These are phyloP conservation scores for Chionodraco myersi DNA, from an alignment of 2,113 vertebrate genomes.

Conservation along the genomic window DNA sequence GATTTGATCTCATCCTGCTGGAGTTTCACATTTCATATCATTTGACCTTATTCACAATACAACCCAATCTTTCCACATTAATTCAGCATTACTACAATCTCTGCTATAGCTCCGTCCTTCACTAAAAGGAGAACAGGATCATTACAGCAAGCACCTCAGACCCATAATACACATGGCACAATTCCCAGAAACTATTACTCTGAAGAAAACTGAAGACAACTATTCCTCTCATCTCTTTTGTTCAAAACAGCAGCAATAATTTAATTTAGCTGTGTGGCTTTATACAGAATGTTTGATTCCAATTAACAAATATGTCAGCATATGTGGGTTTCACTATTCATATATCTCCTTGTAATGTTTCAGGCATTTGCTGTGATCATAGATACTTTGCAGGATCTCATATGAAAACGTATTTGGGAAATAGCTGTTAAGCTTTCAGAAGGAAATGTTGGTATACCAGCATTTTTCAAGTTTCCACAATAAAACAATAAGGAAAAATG, in stretches of 20 bases:
- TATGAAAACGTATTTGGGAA: neutral
- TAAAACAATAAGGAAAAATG: constrained; percentile 3
- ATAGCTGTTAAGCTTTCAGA: neutral
- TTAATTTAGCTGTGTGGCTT: neutral
- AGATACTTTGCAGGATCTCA: too few relatives aligned
- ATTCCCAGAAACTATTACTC: constrained; percentile 76
- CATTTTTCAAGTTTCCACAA: neutral
- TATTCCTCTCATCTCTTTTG: constrained; percentile 3
- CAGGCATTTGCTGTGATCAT: neutral
- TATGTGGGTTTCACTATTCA: neutral
- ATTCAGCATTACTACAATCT: constrained; percentile 2
- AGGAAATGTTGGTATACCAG: neutral
- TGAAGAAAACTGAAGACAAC: constrained; percentile 23
- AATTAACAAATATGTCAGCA: constrained; percentile 10
- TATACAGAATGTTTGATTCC: neutral
- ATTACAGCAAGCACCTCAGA: constrained; percentile 70
- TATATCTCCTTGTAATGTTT: neutral
- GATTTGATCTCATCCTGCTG: constrained; percentile 9
- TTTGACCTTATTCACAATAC: constrained; percentile 13
- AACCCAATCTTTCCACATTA: constrained; percentile 10
- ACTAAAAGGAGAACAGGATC: constrained; percentile 37
- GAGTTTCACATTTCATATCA: constrained; percentile 19
- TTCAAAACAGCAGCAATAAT: neutral
- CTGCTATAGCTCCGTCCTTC: constrained; percentile 28
- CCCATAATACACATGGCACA: constrained; percentile 73